Base-by-base conservation (phyloP, 2,797 vertebrate species). In the Coranthus polyacanthus region DNA sequence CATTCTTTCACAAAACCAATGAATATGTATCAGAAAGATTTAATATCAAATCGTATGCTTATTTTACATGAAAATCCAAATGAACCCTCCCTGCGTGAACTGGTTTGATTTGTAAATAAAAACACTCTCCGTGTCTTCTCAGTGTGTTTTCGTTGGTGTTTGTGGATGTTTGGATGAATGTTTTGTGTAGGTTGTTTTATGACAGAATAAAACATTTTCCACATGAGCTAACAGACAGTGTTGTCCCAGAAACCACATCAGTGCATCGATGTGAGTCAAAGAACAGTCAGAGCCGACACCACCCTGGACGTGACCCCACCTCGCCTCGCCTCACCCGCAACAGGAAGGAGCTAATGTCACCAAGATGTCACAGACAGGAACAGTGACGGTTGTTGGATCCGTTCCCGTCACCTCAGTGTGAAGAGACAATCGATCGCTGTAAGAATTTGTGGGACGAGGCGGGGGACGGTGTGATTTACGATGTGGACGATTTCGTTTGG, bases 311-410 rank as follows among this genome's bases (percentile, higher is more conserved):
- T 38, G 78, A 73, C 74, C 73, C 39, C 56, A 4, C 70, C 49
- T 60, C 57, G 13, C 73, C 20, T 20, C 49, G 44, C 69, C 20
- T 20, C 49, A 42, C 69, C 68, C 63, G 34, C 87, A 82, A 70
- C 91, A 89, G 65, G 72, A 75, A 62, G 38, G 13, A 58, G 68
- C 78, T 84, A 84, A 91, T 85, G 81, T 89, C 87, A 71, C 84
- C 83, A 83, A 88, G 84, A 89, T 73, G 85, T 77, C 62, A 43
- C 82, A 72, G 73, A 91, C 85, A 89, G 20, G 53, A n/a, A 15
- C 63, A 61, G 47, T 70, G 75, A 68, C 20, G 50, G 45, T 26
- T 17, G 21, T 38, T 52, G 43, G 66, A 62, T 47, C 12, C 50
- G 41, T 78, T 81, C 79, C 75, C 66, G 65, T 64, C 68, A 36